Evolutionary conservation across 2,888 invertebrate genomes (phyloP), one percentile per base, ranked within the genome.

Genomic region (Ophion slaviceki): DNA sequence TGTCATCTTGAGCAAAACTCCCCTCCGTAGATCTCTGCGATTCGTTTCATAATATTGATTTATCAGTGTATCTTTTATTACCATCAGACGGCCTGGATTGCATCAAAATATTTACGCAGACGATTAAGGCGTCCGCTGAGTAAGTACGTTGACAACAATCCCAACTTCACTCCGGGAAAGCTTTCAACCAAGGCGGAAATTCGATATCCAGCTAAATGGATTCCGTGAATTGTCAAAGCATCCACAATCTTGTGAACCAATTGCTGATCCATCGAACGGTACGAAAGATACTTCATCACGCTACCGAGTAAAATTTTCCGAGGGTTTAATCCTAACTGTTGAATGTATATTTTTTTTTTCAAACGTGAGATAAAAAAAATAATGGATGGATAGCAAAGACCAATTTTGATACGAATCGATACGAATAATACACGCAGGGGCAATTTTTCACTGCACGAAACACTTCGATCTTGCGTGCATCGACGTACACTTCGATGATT

Each of bases 381-480:
- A 62, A 62, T 0, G 28, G 28, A 62, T 28, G 1, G 3, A 2
- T 17, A 53, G 17, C 17, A 17, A 14, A 53, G 53, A 14, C 4
- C 5, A 53, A 53, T 53, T 53, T 53, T 53, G 2, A 47, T 47
- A 14, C 47, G 2, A 14, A 14, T 36, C 36, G 28, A 17, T 66
- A n/a, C 11, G 57, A 77, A 82, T 70, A 7, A 70, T 20, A 59
- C 28, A 59, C 24, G 45, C 20, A 61, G 36, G n/a, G 61, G 45
- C 59, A 36, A 83, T 68, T 68, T 74, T 70, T 57, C 64, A 53
- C 40, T 40, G 61, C 64, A 79, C 75, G 82, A 70, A 28, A 53
- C 28, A 17, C 17, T 24, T 61, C 57, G 24, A 74, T 40, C 10
- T 59, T 10, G 40, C 40, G 40, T 67, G 17, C 67, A 45, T 67